Percentiles rank a stretch among this genome's conserved stretches.
Conservation (phyloP, 2,113 vertebrate species). For the Craseonycteris thonglongyai region DNA sequence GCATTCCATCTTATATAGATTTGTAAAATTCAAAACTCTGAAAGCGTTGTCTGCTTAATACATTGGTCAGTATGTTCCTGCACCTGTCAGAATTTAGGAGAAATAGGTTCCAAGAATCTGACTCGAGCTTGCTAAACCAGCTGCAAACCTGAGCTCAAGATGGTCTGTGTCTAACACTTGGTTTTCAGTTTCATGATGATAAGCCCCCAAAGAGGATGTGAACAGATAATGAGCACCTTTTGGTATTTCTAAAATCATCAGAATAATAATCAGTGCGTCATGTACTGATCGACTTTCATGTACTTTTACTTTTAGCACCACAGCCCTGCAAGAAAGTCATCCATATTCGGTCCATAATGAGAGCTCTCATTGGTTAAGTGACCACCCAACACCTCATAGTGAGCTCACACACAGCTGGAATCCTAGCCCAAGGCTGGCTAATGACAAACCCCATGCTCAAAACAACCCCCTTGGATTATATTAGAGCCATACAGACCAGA, state of each 20-base stretch:
- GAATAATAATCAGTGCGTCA: rapidly evolving
- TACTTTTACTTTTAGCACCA: rapidly evolving
- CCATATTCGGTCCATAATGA: no score
- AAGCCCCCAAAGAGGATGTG: rapidly evolving
- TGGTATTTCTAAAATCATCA: background rate
- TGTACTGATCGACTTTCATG: background rate
- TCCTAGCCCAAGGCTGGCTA: background rate
- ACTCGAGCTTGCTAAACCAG: background rate
- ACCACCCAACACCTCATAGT: background rate
- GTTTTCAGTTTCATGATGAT: rapidly evolving
- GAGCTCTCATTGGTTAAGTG: background rate
- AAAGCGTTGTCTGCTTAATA: background rate
- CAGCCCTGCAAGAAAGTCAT: background rate
- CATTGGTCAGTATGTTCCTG: background rate
- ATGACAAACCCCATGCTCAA: background rate
- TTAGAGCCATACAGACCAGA: rapidly evolving
- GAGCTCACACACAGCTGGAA: rapidly evolving
- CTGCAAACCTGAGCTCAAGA: background rate
- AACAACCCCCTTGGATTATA: background rate
- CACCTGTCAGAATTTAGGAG: background rate
- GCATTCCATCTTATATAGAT: background rate
- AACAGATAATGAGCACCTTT: background rate
- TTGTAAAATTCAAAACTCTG: background rate
- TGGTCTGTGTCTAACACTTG: background rate
- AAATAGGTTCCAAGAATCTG: background rate